Evolutionary conservation across 2,113 vertebrate genomes (phyloP).

Genomic region (Pelusios castaneus): DNA sequence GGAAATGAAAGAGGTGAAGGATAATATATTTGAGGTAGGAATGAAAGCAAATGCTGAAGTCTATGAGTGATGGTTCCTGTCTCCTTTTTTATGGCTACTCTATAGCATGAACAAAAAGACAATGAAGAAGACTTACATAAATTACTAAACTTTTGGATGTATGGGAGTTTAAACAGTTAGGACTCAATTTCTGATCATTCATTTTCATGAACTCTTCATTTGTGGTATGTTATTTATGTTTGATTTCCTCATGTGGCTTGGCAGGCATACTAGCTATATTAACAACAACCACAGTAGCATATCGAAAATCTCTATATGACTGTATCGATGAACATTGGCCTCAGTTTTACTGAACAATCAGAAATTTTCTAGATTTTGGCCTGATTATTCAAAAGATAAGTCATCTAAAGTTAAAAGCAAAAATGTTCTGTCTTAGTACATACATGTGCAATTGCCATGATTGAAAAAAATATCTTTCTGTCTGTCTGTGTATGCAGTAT

Average conservation of each 20-base stretch:
- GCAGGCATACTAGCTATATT: fast-evolving
- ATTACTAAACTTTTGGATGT: fast-evolving
- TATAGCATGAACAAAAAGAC: not conserved
- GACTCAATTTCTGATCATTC: not conserved
- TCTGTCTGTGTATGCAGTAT: not conserved
- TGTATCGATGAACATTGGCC: not conserved
- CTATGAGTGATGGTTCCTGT: not conserved
- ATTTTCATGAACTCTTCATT: not conserved
- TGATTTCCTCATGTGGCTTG: not conserved
- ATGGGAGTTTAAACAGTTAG: not conserved
- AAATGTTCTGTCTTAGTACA: not conserved
- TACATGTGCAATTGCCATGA: not conserved
- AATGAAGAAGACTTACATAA: not conserved
- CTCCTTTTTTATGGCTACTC: not conserved
- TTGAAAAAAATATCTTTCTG: not conserved
- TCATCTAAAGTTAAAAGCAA: not conserved
- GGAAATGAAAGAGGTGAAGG: not conserved
- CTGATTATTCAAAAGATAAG: not conserved
- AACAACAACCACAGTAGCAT: not conserved
- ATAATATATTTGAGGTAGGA: not conserved
- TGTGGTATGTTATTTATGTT: not conserved
- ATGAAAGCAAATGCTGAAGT: not conserved
- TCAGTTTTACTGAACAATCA: not conserved
- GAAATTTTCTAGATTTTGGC: not conserved
- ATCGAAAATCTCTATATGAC: not conserved